Percentiles rank a stretch among this genome's conserved stretches.
Conservation (phyloP, 2,797 vertebrate genomes). For the Coranthus polyacanthus region DNA sequence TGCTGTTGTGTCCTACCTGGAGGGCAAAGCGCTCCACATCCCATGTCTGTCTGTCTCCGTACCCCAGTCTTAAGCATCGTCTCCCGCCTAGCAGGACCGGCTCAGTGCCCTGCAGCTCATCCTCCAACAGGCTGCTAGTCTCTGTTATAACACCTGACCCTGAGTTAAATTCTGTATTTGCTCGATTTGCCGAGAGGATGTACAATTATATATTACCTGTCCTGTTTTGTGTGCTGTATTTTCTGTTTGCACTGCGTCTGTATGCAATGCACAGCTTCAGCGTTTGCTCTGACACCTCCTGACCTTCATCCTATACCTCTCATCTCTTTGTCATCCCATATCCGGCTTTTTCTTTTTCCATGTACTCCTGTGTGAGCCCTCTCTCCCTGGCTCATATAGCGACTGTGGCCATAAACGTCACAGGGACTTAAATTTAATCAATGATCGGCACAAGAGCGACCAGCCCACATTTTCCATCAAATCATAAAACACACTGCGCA, state of each 20-base stretch:
- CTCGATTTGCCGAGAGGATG: constrained; percentile 17
- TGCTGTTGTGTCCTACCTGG: constrained; percentile 83
- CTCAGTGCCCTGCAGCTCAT: constrained; percentile 47
- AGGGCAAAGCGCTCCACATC: constrained; percentile 91
- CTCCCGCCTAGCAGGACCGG: constrained; percentile 54
- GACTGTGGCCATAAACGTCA: constrained; percentile 65
- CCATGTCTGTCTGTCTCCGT: constrained; percentile 84
- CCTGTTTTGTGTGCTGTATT: constrained; percentile 17
- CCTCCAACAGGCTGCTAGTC: constrained; percentile 33
- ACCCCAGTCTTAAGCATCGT: constrained; percentile 68
- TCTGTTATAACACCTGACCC: constrained; percentile 15
- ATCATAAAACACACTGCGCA: constrained; percentile 61
- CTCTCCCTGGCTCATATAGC: constrained; percentile 14
- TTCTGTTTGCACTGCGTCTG: constrained; percentile 14
- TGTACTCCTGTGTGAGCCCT: constrained; percentile 17
- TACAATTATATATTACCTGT: background rate
- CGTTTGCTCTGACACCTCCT: constrained; percentile 40
- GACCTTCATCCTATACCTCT: constrained; percentile 38
- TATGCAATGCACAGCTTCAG: no score
- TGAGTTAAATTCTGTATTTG: constrained; percentile 23
- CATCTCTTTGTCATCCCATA: no score
- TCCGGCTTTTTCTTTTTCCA: constrained; percentile 14
- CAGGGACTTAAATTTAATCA: constrained; percentile 88
- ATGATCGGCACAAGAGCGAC: constrained; percentile 81
- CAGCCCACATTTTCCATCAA: constrained; percentile 85